A percentile compares a stretch with the other conserved stretches of the same genome.
Evolutionary conservation across 2,888 invertebrate genomes (phyloP).

Genomic region (Drosophila austrosaltans): DNA sequence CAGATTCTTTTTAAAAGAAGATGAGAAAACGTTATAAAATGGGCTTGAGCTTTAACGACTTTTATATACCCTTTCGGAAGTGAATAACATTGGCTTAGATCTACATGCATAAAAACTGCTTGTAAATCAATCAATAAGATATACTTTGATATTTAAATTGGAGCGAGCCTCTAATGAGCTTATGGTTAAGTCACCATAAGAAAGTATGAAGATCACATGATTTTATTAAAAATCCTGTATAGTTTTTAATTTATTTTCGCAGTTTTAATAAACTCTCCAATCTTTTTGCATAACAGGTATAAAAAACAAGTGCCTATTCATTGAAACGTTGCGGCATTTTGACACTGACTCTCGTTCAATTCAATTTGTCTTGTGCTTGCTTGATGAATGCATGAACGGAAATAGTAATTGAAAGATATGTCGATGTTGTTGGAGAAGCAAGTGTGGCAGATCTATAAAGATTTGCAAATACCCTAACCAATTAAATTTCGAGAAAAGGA

Average conservation of each 20-base stretch:
- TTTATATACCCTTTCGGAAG: not conserved
- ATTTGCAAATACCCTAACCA: constrained; percentile 34
- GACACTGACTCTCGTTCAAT: constrained; percentile 27
- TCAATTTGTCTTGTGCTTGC: constrained; percentile 44
- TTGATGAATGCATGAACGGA: constrained; percentile 54
- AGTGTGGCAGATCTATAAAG: constrained; percentile 6
- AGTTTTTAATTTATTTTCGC: not conserved
- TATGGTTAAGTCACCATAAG: no score
- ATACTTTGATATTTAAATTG: no score
- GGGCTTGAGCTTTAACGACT: not conserved
- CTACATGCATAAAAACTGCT: not conserved
- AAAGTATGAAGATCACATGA: no score
- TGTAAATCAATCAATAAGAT: no score
- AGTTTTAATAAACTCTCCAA: not conserved
- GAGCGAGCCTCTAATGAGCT: no score
- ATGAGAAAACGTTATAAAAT: not conserved
- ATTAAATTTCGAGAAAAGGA: no score
- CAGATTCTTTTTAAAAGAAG: not conserved
- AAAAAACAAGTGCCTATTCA: constrained; percentile 13
- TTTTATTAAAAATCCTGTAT: no score
- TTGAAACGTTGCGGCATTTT: constrained; percentile 26
- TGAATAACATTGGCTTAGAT: not conserved
- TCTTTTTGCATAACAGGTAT: constrained; percentile 13
- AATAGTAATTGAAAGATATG: constrained; percentile 61
- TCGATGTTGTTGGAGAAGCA: constrained; percentile 33